These are phyloP conservation scores for Linyphia triangularis DNA, from an alignment of 2,888 invertebrate species.

Conservation along the genomic window DNA sequence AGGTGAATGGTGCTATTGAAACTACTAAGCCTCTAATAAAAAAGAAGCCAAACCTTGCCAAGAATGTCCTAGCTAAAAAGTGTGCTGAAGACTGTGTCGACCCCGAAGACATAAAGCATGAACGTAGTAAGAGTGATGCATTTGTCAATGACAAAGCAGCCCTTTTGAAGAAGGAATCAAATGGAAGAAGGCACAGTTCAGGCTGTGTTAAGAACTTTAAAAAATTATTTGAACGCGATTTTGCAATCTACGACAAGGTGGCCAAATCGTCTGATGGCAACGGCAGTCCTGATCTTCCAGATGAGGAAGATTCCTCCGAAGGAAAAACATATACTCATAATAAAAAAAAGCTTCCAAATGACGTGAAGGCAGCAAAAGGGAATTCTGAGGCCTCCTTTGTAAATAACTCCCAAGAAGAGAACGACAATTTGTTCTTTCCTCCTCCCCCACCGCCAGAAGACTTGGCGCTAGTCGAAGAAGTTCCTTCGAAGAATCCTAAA, in stretches of 20 bases:
- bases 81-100: slow-evolving; percentile 19
- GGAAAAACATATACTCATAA: slow-evolving; percentile 24
- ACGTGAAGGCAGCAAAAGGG: slow-evolving; percentile 17
- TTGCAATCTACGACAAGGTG: slow-evolving; percentile 73
- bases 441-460: slow-evolving; percentile 70
- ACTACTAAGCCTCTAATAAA: slow-evolving; percentile 45
- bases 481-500: slow-evolving; percentile 20
- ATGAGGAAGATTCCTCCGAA: slow-evolving; percentile 51
- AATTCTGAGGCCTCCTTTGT: slow-evolving; percentile 37
- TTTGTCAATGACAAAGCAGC: slow-evolving; percentile 63
- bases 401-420: slow-evolving; percentile 61
- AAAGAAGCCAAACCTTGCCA: slow-evolving; percentile 37
- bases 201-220: slow-evolving; percentile 95
- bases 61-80: slow-evolving; percentile 43
- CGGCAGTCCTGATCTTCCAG: slow-evolving; percentile 54
- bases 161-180: slow-evolving; percentile 82
- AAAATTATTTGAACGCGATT: slow-evolving; percentile 90
- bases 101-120: slow-evolving; percentile 64
- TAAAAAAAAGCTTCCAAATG: slow-evolving; percentile 23
- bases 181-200: slow-evolving; percentile 92
- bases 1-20: slow-evolving; percentile 49
- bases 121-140: slow-evolving; percentile 71
- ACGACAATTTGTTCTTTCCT: slow-evolving; percentile 67
- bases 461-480: slow-evolving; percentile 30
- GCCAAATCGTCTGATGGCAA: slow-evolving; percentile 69